Percentiles rank a stretch among this genome's conserved stretches.
Conservation (phyloP, 2,888 invertebrate genomes). For the Troides aeacus region DNA sequence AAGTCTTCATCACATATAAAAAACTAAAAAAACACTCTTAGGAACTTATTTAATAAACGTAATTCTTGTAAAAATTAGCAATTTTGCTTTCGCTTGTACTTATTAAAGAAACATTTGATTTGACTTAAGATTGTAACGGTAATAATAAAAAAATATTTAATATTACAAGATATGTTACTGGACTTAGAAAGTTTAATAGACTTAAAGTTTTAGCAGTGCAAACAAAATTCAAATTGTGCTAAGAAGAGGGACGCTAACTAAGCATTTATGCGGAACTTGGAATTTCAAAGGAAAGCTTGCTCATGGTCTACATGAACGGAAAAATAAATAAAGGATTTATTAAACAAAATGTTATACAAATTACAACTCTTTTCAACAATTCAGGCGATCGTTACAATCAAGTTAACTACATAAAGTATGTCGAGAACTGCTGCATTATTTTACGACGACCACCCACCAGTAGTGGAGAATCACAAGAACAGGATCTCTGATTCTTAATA, state of each 20-base stretch:
- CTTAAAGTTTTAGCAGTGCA: not conserved
- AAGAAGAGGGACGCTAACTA: not conserved
- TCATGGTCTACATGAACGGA: not conserved
- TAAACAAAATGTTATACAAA: not conserved
- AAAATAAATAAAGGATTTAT: not conserved
- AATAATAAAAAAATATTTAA: too few relatives aligned
- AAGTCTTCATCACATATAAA: too few relatives aligned
- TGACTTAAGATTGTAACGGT: too few relatives aligned
- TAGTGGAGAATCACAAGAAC: too few relatives aligned
- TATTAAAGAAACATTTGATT: too few relatives aligned
- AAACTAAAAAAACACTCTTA: too few relatives aligned
- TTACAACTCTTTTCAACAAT: not conserved
- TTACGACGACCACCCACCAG: not conserved
- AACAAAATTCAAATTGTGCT: not conserved
- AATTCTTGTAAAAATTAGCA: too few relatives aligned
- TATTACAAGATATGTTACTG: not conserved
- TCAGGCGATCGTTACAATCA: not conserved
- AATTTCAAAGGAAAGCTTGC: not conserved
- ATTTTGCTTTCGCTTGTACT: too few relatives aligned
- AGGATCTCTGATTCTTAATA: not conserved
- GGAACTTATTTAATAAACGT: too few relatives aligned
- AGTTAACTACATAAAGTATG: not conserved
- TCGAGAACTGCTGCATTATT: not conserved
- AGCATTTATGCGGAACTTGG: not conserved
- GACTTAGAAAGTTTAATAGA: not conserved